Percentiles rank a stretch among this genome's conserved stretches.
Evolutionary conservation across 2,113 vertebrate genomes (phyloP).

Genomic region (Ochotona princeps): DNA sequence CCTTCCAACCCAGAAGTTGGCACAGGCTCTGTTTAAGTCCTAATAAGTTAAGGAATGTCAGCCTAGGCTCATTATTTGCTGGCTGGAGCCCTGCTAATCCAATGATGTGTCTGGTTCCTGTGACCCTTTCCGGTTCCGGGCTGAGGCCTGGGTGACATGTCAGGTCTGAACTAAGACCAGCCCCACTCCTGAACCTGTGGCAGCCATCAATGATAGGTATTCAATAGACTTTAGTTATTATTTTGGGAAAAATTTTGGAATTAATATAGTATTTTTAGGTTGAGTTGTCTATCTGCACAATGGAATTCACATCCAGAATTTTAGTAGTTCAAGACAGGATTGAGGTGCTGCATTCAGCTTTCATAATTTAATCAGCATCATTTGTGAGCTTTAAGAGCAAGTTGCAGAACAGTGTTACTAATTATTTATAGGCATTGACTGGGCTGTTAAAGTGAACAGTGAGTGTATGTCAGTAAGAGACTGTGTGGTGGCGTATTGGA

Average conservation of each 20-base stretch:
- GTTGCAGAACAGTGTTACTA: background rate
- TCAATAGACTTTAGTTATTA: background rate
- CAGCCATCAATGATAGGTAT: background rate
- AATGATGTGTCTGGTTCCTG: no score
- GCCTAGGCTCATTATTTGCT: no score
- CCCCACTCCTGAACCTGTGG: no score
- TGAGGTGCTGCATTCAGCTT: background rate
- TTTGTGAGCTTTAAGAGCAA: conserved; percentile 10
- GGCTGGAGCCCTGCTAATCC: no score
- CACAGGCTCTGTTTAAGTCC: no score
- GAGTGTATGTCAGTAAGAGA: background rate
- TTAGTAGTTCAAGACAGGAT: background rate
- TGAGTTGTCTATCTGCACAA: background rate
- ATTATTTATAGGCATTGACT: conserved; percentile 9
- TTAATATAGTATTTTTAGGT: background rate
- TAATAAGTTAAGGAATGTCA: no score
- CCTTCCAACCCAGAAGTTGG: no score
- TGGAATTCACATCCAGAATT: background rate
- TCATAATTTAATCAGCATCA: background rate
- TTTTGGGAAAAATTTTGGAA: conserved; percentile 10
- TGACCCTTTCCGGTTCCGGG: no score
- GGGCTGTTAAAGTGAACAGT: background rate
- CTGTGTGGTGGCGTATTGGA: background rate
- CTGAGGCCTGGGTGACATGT: no score
- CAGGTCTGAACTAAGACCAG: no score